Conservation (phyloP, 1,140 invertebrate species). For the Ephestia elutella region DNA sequence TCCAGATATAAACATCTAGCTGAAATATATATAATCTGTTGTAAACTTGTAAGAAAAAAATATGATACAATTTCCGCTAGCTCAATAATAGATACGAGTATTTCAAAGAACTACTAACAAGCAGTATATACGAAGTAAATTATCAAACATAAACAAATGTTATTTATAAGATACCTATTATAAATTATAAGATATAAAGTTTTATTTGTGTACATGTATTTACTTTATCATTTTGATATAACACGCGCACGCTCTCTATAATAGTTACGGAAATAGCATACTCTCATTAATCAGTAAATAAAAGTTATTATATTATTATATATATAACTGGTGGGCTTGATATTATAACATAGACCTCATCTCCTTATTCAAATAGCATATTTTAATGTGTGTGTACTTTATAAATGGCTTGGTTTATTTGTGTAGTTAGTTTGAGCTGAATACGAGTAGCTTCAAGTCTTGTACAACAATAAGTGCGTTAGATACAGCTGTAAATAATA, state of each 20-base stretch:
- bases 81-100: not conserved
- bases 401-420: not conserved
- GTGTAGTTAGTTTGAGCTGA: not conserved
- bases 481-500: slow-evolving; percentile 58
- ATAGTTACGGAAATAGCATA: not conserved
- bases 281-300: not conserved
- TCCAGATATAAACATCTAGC: too few species aligned
- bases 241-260: not conserved
- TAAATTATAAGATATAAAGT: not conserved
- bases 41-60: too few species aligned
- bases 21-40: too few species aligned
- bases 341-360: not conserved
- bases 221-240: slow-evolving; percentile 1
- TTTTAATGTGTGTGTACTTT: not conserved
- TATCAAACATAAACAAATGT: not conserved
- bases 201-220: not conserved
- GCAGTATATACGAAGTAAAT: too few species aligned
- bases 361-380: not conserved
- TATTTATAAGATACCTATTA: not conserved
- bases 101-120: not conserved
- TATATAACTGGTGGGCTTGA: not conserved
- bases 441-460: slow-evolving; percentile 14
- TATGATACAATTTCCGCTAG: not conserved
- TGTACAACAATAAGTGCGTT: slow-evolving; percentile 35
- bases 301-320: not conserved